Percentiles rank a stretch among this genome's conserved stretches.
Conservation (phyloP, 2,113 vertebrate species). For the Carassius auratus region DNA sequence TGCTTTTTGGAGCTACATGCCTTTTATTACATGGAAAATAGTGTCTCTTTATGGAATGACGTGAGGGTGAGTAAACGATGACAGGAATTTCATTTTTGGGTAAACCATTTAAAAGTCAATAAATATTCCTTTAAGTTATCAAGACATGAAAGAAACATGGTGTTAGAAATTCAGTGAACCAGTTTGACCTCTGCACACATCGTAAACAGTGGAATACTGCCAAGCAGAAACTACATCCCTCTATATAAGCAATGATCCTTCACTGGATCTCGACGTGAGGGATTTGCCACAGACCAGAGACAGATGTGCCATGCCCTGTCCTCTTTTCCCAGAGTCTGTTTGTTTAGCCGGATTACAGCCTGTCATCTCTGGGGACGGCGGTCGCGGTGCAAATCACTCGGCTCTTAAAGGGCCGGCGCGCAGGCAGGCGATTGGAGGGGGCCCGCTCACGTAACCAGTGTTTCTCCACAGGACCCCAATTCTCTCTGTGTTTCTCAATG, state of each 20-base stretch:
- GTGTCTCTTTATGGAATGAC: background rate
- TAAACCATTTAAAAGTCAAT: background rate
- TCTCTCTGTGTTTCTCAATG: slow-evolving; percentile 14
- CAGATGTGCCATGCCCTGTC: slow-evolving; percentile 37
- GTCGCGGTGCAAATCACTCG: slow-evolving; percentile 45
- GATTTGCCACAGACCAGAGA: slow-evolving; percentile 50
- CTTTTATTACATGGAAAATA: background rate
- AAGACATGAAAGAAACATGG: background rate
- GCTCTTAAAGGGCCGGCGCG: slow-evolving; percentile 59
- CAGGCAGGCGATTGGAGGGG: background rate
- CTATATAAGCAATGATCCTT: slow-evolving; percentile 36
- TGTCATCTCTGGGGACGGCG: slow-evolving; percentile 44
- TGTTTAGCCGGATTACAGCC: slow-evolving; percentile 72
- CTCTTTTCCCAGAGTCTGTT: slow-evolving; percentile 66
- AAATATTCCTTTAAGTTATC: background rate
- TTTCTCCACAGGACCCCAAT: background rate
- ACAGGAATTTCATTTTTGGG: slow-evolving; percentile 4
- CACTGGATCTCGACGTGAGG: slow-evolving; percentile 33
- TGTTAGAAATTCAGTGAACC: background rate
- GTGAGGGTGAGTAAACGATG: background rate
- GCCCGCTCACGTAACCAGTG: background rate
- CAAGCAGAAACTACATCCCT: slow-evolving; percentile 28
- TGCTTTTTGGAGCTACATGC: background rate
- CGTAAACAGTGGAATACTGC: slow-evolving; percentile 19
- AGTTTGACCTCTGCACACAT: background rate